phyloP scores from a whole-genome alignment of 2,797 vertebrate species.

The Myripristis jacobus region DNA sequence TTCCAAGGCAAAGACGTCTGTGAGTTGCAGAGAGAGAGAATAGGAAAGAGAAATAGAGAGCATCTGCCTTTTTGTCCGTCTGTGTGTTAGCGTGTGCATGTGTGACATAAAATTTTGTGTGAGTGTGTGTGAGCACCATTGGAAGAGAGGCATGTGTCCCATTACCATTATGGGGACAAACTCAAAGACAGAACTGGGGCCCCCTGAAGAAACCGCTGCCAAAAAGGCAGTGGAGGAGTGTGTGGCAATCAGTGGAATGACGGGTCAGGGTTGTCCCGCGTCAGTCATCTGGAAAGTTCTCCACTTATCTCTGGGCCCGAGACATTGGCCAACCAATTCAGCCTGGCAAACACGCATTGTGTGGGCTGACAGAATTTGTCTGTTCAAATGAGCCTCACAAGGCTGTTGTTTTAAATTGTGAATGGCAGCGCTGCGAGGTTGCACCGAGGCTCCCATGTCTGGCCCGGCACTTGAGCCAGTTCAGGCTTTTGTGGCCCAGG shows the following conservation, averaged over 20 bases:
- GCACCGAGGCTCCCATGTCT: constrained; percentile 24
- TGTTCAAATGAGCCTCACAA: constrained; percentile 68
- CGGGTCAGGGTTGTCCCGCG: constrained; percentile 73
- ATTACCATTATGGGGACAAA: constrained; percentile 75
- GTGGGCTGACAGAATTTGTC: constrained; percentile 68
- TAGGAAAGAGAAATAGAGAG: constrained; percentile 32
- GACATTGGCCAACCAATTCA: constrained; percentile 73
- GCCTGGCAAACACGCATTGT: constrained; percentile 68
- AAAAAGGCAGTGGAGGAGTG: constrained; percentile 79
- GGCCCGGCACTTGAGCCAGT: constrained; percentile 11
- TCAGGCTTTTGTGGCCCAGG: constrained; percentile 52
- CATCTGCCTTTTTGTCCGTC: constrained; percentile 21
- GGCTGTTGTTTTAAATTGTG: constrained; percentile 59
- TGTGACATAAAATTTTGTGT: constrained; percentile 35
- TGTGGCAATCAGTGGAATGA: constrained; percentile 80
- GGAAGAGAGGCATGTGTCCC: constrained; percentile 70
- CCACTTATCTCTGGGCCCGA: constrained; percentile 75
- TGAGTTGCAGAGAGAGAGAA: constrained; percentile 51
- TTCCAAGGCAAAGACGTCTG: neutral
- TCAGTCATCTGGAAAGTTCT: constrained; percentile 82
- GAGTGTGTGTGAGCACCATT: constrained; percentile 19
- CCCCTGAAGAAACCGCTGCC: constrained; percentile 76
- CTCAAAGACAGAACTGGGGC: constrained; percentile 73
- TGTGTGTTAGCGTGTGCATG: constrained; percentile 21
- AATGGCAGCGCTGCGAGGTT: constrained; percentile 33